Evolutionary conservation across 2,113 vertebrate genomes (phyloP).

Genomic region (Ranitomeya imitator): DNA sequence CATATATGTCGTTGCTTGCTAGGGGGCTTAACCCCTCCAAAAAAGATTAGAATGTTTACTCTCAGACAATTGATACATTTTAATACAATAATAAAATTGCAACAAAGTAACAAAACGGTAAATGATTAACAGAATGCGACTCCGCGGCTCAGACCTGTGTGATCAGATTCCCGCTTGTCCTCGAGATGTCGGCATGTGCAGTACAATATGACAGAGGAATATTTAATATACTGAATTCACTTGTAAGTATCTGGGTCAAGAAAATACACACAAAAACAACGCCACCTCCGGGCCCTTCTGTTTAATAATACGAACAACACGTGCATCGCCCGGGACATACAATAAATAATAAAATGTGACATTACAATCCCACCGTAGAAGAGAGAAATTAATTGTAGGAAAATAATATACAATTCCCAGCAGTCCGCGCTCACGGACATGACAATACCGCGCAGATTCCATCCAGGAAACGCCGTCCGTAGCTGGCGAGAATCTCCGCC

Average conservation of each 20-base stretch:
- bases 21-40: too few relatives aligned
- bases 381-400: not conserved
- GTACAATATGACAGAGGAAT: not conserved
- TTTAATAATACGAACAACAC: conserved; percentile 19
- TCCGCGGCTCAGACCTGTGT: too few relatives aligned
- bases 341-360: conserved; percentile 35
- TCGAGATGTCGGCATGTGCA: not conserved
- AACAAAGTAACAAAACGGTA: too few relatives aligned
- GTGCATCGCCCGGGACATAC: not conserved
- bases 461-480: not conserved
- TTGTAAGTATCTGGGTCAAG: not conserved
- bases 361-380: conserved; percentile 8
- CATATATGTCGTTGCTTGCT: too few relatives aligned
- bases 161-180: not conserved
- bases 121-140: too few relatives aligned
- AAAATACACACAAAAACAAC: not conserved
- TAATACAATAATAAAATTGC: too few relatives aligned
- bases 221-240: not conserved
- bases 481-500: not conserved
- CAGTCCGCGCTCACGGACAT: not conserved
- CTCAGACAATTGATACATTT: too few relatives aligned
- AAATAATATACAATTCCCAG: conserved; percentile 5
- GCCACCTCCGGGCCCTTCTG: conserved; percentile 1
- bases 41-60: too few relatives aligned
- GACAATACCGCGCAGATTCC: not conserved